Percentiles rank a stretch among this genome's conserved stretches.
Conservation (phyloP, 2,888 invertebrate species). For the Cheiracanthium punctorium region DNA sequence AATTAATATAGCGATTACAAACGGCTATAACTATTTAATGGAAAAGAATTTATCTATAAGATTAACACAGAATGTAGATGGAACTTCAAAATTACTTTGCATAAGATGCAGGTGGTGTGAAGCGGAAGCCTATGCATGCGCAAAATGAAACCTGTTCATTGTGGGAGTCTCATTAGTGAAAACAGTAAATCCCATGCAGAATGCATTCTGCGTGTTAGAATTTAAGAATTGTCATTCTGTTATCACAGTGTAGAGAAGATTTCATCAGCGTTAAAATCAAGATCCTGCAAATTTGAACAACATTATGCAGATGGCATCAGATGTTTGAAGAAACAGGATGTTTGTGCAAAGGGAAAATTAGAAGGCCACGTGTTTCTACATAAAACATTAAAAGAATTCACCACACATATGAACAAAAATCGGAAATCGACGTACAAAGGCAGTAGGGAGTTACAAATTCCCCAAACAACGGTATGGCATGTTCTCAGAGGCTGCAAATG, state of each 20-base stretch:
- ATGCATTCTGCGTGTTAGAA: neutral
- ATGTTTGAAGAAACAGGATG: slow-evolving; percentile 7
- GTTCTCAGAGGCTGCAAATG: neutral
- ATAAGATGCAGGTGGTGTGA: too few relatives aligned
- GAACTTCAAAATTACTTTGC: too few relatives aligned
- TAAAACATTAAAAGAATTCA: slow-evolving; percentile 10
- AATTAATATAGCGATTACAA: too few relatives aligned
- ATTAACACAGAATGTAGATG: too few relatives aligned
- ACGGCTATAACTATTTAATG: too few relatives aligned
- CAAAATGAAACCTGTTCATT: too few relatives aligned
- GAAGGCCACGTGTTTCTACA: neutral
- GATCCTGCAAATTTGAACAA: neutral
- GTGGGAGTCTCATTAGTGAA: too few relatives aligned
- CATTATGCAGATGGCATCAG: slow-evolving; percentile 1
- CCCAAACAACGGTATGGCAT: neutral
- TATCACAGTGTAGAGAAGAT: slow-evolving; percentile 5
- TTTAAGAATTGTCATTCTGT: slow-evolving; percentile 3
- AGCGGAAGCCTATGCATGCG: too few relatives aligned
- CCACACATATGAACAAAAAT: neutral
- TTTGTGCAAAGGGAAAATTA: neutral
- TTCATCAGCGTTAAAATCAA: slow-evolving; percentile 1
- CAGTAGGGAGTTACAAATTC: neutral
- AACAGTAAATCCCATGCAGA: too few relatives aligned
- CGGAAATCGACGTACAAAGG: neutral
- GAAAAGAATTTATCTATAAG: too few relatives aligned